A percentile compares a stretch with the other conserved stretches of the same genome.
phyloP scores from a whole-genome alignment of 2,113 vertebrate genomes.

The Nothoprocta pentlandii region DNA sequence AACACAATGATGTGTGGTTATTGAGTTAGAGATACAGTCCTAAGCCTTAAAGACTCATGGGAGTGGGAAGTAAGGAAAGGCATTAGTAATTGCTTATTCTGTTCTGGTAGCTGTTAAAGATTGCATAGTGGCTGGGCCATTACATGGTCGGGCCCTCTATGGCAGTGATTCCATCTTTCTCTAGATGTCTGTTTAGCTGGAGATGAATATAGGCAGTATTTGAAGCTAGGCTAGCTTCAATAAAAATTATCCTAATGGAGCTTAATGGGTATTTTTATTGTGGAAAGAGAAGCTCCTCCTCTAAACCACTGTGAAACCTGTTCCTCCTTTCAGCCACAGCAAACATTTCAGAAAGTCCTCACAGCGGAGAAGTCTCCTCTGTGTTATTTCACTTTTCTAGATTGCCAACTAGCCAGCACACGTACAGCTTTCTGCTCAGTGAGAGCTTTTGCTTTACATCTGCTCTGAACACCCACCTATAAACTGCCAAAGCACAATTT shows the following conservation, averaged over 20 bases:
- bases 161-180: conserved; percentile 17
- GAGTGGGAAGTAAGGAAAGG: not conserved
- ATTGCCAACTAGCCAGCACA: fast-evolving
- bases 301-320: conserved; percentile 50
- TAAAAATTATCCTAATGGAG: conserved; percentile 62
- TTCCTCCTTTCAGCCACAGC: not conserved
- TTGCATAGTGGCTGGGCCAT: conserved; percentile 1
- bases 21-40: not conserved
- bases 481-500: not conserved
- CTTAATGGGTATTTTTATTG: conserved; percentile 59
- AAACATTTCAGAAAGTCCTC: conserved; percentile 31
- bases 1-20: not conserved
- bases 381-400: conserved; percentile 11
- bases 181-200: conserved; percentile 66
- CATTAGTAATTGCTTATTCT: not conserved
- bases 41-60: not conserved
- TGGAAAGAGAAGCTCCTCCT: conserved; percentile 45
- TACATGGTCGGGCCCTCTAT: conserved; percentile 5
- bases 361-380: conserved; percentile 35
- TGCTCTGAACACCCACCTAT: not conserved
- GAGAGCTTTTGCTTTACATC: not conserved
- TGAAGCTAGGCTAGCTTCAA: conserved; percentile 58
- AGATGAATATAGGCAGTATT: conserved; percentile 50
- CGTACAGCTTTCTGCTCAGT: not conserved
- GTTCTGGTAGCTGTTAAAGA: not conserved